Base-by-base conservation (phyloP, 2,888 invertebrate species). In the Tipula confusa region DNA sequence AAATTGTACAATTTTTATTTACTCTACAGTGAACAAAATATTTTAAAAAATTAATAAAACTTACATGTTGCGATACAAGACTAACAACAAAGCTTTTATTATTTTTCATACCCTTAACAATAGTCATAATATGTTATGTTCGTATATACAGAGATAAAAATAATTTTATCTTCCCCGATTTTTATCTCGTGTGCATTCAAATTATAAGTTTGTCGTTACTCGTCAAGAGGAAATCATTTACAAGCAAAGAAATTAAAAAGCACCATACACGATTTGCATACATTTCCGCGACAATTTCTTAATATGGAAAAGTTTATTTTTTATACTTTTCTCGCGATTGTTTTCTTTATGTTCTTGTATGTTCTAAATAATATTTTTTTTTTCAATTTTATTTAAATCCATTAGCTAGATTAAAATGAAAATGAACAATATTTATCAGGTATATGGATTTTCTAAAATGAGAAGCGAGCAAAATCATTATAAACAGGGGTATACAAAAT, bases 391-490 rank as follows among this genome's bases (percentile, higher is more conserved):
- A 24, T 24, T 24, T 64, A 64, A 64, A 64, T 24, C 64, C 64
- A 64, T 64, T 64, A 64, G 64, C 64, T 64, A 24, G 64, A 64
- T 64, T 64, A 64, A 64, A 64, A 64, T 43, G 43, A 43, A 43
- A 43, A 43, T 64, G 64, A 64, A 64, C 64, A 64, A 24, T 24
- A 24, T 24, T 3, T 15, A n/a, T n/a, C n/a, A 24, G 2, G 7
- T 24, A 9, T 64, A 64, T 64, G 64, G 64, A 64, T 64, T 64
- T 64, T 64, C 64, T 64, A 9, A 24, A 64, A 64, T 64, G 64
- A 11, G 24, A 64, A 64, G 64, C 24, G 64, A 18, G 1, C 33
- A 33, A 33, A 33, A 2, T 33, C 33, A 33, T 33, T n/a, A 33
- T 33, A 9, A 9, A 11, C 33, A 11, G 11, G 33, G 11, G 33